Evolutionary conservation across 2,888 invertebrate genomes (phyloP).

Genomic region (Antheraea yamamai): DNA sequence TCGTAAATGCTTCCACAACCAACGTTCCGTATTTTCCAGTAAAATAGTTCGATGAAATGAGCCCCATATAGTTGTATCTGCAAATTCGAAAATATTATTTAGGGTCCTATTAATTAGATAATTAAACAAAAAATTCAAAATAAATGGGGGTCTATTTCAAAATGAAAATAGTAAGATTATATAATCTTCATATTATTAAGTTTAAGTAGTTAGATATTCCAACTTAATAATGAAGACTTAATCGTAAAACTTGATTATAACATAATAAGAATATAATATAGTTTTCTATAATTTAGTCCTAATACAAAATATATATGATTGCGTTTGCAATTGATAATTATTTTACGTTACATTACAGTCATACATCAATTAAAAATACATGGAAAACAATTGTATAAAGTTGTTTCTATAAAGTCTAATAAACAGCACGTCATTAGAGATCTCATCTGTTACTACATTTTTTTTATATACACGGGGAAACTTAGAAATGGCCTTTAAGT

Average conservation of each 20-base stretch:
- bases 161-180: background rate
- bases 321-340: background rate
- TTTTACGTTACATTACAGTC: background rate
- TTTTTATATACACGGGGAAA: too few relatives aligned
- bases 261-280: background rate
- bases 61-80: slow-evolving; percentile 61
- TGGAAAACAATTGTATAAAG: background rate
- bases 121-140: background rate
- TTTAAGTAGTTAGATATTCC: background rate
- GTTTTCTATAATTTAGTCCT: background rate
- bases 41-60: slow-evolving; percentile 70
- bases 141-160: background rate
- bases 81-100: slow-evolving; percentile 17
- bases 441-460: too few relatives aligned
- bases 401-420: background rate
- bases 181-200: background rate
- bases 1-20: slow-evolving; percentile 50
- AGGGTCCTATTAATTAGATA: background rate
- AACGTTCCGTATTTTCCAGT: slow-evolving; percentile 43
- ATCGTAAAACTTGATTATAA: background rate
- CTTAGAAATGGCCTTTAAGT: too few relatives aligned
- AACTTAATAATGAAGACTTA: background rate
- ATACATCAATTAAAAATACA: background rate
- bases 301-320: background rate
- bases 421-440: too few relatives aligned